A percentile compares a stretch with the other conserved stretches of the same genome.
phyloP scores from a whole-genome alignment of 1,140 invertebrate genomes.

The Agraylea sexmaculata region DNA sequence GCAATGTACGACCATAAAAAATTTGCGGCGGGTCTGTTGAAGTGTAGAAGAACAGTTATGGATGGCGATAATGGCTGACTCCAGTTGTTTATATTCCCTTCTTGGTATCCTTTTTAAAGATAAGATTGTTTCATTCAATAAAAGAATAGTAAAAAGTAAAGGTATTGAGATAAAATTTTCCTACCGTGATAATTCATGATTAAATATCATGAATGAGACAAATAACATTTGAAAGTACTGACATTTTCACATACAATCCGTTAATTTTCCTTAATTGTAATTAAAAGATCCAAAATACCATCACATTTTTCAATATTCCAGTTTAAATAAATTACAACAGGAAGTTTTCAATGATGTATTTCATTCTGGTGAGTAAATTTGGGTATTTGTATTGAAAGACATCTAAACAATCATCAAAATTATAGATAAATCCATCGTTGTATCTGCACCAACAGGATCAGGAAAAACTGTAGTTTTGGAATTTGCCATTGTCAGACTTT shows the following conservation, averaged over 20 bases:
- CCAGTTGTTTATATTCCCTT: no score
- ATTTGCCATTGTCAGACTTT: slow-evolving; percentile 56
- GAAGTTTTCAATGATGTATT: slow-evolving; percentile 53
- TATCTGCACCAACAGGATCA: slow-evolving; percentile 68
- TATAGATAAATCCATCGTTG: slow-evolving; percentile 56
- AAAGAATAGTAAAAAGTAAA: no score
- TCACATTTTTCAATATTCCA: slow-evolving; percentile 48
- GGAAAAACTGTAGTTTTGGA: slow-evolving; percentile 77
- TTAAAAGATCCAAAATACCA: slow-evolving; percentile 39
- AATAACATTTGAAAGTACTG: no score
- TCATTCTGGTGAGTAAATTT: slow-evolving; percentile 43
- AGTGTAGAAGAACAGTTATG: no score
- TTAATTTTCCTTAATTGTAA: slow-evolving; percentile 7
- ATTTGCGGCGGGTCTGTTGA: no score
- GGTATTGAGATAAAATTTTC: no score
- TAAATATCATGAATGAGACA: no score
- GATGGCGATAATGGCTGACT: no score
- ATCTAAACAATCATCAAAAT: slow-evolving; percentile 21
- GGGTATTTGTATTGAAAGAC: slow-evolving; percentile 4
- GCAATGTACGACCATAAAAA: no score
- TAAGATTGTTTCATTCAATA: no score
- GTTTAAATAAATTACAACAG: slow-evolving; percentile 63
- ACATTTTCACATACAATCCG: neutral
- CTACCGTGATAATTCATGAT: no score
- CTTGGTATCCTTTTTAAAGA: no score